phyloP scores from a whole-genome alignment of 2,797 vertebrate genomes.

The Anas capensis region DNA sequence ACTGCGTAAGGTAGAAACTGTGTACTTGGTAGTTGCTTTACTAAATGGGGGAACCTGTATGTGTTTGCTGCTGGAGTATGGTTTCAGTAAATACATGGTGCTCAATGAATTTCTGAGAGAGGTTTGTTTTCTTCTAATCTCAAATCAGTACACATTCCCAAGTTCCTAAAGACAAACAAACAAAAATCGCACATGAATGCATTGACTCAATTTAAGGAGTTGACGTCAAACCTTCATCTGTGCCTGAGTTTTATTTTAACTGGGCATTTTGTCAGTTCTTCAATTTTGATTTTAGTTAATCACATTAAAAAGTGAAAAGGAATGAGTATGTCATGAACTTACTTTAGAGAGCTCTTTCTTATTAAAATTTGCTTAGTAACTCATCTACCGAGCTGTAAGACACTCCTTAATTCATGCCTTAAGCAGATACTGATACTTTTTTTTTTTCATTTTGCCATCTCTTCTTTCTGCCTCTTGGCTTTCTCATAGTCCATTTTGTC shows the following conservation, averaged over 20 bases:
- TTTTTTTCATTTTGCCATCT: not conserved
- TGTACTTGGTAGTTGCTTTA: not conserved
- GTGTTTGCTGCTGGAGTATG: not conserved
- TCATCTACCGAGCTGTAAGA: not conserved
- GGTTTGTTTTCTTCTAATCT: conserved; percentile 15
- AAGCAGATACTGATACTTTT: not conserved
- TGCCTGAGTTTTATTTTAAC: not conserved
- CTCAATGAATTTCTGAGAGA: not conserved
- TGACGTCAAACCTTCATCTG: not conserved
- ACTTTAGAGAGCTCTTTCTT: not conserved
- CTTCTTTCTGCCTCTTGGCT: not conserved
- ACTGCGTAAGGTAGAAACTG: fast-evolving
- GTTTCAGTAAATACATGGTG: not conserved
- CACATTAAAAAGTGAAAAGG: not conserved
- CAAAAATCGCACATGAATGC: conserved; percentile 12
- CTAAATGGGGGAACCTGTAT: not conserved
- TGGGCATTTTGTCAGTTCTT: not conserved
- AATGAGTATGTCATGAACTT: not conserved
- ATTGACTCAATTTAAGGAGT: conserved; percentile 9
- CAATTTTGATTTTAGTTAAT: not conserved
- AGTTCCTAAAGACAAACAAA: conserved; percentile 31
- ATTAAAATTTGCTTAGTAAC: not conserved
- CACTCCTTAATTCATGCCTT: not conserved
- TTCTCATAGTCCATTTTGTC: not conserved
- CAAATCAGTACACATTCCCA: not conserved